Evolutionary conservation across 2,113 vertebrate species (phyloP), one percentile per base, ranked within the genome.

Genomic region (Sceloporus tristichus): DNA sequence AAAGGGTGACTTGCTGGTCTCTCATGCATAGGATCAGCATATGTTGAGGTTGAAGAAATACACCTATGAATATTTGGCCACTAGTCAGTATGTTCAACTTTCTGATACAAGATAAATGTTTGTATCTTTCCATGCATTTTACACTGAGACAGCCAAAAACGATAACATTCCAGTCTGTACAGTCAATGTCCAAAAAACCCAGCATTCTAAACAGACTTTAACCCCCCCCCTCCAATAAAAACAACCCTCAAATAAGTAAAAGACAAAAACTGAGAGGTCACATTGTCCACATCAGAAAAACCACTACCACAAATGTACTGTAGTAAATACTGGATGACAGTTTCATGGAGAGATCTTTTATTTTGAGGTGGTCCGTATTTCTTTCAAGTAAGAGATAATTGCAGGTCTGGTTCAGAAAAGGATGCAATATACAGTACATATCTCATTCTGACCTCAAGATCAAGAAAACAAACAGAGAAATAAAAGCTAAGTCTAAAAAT

Each of bases 211-310:
- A 82, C 5, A 71, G 40, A 34, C 34, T 34, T 34, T 34, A 34
- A 1, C 62, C 62, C 73, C 16, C 34, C 23, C 66, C 73, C 38
- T n/a, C 11, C 7, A 73, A 83, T 73, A 19, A 85, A 59, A 42
- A 80, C 0, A 85, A 79, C 78, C 34, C 34, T 34, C 34, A 34
- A 34, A 34, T 34, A 79, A 54, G 80, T 79, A 88, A 0, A 5
- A 2, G 85, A 68, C 42, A 85, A 84, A 8, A 85, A 88, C 82
- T 65, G 19, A 68, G 88, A 16, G 82, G 0, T 1, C 6, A 53
- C 1, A 21, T 11, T 84, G 88, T 81, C 88, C 82, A 90, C 75
- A 90, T 85, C 68, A 78, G 56, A 71, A 70, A 87, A 89, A 87
- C 71, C 62, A 19, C 13, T 0, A 74, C 59, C 74, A 79, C 48